A percentile compares a stretch with the other conserved stretches of the same genome.
These are phyloP conservation scores for Odontothrips loti DNA, from an alignment of 2,888 invertebrate species.

Conservation along the genomic window DNA sequence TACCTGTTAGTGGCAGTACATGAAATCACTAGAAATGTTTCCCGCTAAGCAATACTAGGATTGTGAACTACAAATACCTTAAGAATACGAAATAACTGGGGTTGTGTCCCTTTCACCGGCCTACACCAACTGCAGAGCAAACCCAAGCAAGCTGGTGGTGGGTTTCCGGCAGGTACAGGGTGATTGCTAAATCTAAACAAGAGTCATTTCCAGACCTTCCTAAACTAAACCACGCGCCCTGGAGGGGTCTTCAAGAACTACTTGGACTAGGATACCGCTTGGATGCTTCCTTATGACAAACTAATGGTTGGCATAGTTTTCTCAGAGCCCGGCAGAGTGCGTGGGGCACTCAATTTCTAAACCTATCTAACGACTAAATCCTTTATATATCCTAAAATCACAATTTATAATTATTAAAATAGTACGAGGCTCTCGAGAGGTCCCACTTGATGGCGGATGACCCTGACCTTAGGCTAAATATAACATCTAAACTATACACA, in stretches of 20 bases:
- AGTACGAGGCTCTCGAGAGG: no score
- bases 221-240: no score
- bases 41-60: background rate
- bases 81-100: background rate
- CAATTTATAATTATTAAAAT: background rate
- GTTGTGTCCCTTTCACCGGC: background rate
- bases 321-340: background rate
- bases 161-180: background rate
- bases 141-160: background rate
- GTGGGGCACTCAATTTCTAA: background rate
- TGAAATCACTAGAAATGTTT: no score
- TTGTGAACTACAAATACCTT: background rate
- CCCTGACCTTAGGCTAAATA: no score
- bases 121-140: background rate
- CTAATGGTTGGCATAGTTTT: conserved; percentile 21
- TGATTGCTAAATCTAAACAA: background rate
- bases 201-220: background rate
- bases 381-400: background rate
- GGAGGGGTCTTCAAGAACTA: background rate
- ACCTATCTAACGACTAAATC: background rate
- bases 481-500: no score
- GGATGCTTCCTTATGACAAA: conserved; percentile 12
- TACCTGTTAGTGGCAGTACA: background rate
- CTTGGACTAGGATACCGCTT: background rate
- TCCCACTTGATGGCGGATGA: no score